Evolutionary conservation across 2,888 invertebrate genomes (phyloP), one percentile per base, ranked within the genome.

Genomic region (Tiphia femorata): DNA sequence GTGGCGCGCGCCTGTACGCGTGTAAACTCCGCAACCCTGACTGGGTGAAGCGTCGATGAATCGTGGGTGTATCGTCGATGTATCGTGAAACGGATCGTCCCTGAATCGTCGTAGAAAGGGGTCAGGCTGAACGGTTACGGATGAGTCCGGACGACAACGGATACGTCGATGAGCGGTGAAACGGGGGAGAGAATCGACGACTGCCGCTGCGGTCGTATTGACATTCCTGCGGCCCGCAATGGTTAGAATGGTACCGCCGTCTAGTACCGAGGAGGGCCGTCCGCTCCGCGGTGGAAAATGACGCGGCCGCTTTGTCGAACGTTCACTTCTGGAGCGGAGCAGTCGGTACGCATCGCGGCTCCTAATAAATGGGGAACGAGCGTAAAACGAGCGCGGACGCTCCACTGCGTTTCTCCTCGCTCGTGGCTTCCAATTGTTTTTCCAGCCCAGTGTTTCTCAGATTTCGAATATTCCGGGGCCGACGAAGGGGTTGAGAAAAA

Each of bases 221-320:
- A 69, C 63, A 63, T 69, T 63, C 68, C 55, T 61, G 58, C 33
- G 56, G 56, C 47, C 43, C 56, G 64, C 59, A 64, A 62, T 63
- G 63, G 53, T 50, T 63, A 64, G 64, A 64, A 64, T 63, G 64
- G 63, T 56, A 58, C 58, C 50, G 61, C 30, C 33, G 68, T 56
- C 65, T 57, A 53, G 20, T 40, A 6, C n/a, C 3, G 40, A 10
- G 21, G n/a, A n/a, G 33, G 33, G 33, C 33, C 14, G 33, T n/a
- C n/a, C n/a, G n/a, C 12, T 33, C 33, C 53, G 49, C 44, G 49
- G 57, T 23, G 14, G 49, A 58, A 53, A 59, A 56, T 62, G 58
- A 64, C 64, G 64, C 59, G 54, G n/a, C 48, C 57, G 53, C 58
- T 66, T 66, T 63, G 57, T 63, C 30, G 14, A 33, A 14, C 33